Conservation (phyloP, 2,888 invertebrate genomes). For the Pollenia labialis region DNA sequence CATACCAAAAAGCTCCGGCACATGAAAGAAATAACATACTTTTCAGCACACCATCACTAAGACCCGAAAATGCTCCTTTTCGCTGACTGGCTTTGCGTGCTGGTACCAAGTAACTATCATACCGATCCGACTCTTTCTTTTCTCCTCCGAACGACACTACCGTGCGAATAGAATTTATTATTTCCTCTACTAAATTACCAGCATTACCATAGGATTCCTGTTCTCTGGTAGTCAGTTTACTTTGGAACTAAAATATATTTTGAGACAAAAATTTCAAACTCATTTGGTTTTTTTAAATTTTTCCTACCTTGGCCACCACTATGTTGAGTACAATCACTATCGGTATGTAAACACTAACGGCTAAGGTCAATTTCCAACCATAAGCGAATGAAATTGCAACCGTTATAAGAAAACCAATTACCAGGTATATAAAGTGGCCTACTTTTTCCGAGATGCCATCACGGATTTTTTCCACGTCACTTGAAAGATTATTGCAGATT, state of each 20-base stretch:
- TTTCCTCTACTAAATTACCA: constrained; percentile 91
- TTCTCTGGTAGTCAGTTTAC: constrained; percentile 88
- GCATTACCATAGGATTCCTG: constrained; percentile 90
- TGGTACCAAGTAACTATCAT: constrained; percentile 86
- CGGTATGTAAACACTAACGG: constrained; percentile 91
- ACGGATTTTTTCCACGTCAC: constrained; percentile 91
- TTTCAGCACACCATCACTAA: constrained; percentile 90
- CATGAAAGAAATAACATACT: constrained; percentile 90
- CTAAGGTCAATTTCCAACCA: constrained; percentile 94
- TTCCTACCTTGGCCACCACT: constrained; percentile 89
- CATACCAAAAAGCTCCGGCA: constrained; percentile 92
- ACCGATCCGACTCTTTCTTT: constrained; percentile 88
- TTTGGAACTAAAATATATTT: constrained; percentile 85
- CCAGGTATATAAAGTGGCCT: constrained; percentile 88
- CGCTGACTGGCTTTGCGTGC: constrained; percentile 87
- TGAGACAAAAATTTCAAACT: neutral
- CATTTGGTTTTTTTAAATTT: neutral
- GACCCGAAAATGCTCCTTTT: constrained; percentile 88
- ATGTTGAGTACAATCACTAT: constrained; percentile 90
- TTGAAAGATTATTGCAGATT: constrained; percentile 79
- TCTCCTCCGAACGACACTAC: constrained; percentile 92
- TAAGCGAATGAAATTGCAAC: constrained; percentile 90
- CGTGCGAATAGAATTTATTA: constrained; percentile 89
- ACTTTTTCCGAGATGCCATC: constrained; percentile 95
- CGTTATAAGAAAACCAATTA: constrained; percentile 85